Evolutionary conservation across 2,888 invertebrate genomes (phyloP).

Genomic region (Drosophila robusta): DNA sequence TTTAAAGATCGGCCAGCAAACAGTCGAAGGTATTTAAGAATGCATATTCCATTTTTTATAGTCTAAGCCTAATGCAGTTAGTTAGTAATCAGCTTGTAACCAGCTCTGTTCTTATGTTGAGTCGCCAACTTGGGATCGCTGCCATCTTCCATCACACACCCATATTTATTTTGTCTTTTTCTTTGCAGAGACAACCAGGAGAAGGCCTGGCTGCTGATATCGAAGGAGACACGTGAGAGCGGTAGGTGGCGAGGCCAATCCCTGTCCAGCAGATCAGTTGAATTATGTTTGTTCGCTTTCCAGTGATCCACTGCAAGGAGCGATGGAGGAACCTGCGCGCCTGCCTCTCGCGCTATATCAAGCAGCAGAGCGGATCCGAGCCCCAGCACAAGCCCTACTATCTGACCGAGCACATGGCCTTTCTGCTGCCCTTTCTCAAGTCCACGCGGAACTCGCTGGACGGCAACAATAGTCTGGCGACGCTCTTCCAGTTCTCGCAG

Average conservation of each 20-base stretch:
- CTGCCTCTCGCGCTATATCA: slow-evolving; percentile 84
- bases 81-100: too few species aligned
- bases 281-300: background rate
- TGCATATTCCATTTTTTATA: too few species aligned
- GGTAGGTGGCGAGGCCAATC: slow-evolving; percentile 73
- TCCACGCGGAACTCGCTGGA: slow-evolving; percentile 82
- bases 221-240: slow-evolving; percentile 83
- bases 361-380: slow-evolving; percentile 84
- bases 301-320: slow-evolving; percentile 85
- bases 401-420: slow-evolving; percentile 85
- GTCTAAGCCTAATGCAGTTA: too few species aligned
- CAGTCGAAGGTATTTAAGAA: too few species aligned
- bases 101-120: too few species aligned
- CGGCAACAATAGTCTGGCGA: slow-evolving; percentile 69
- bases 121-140: too few species aligned
- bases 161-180: too few species aligned
- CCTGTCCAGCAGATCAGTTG: too few species aligned
- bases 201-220: slow-evolving; percentile 84
- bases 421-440: slow-evolving; percentile 84
- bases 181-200: slow-evolving; percentile 84
- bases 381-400: slow-evolving; percentile 85
- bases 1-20: too few species aligned
- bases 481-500: slow-evolving; percentile 73
- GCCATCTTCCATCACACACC: too few species aligned
- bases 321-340: slow-evolving; percentile 85